These are phyloP conservation scores for Harpagifer antarcticus DNA, from an alignment of 2,797 vertebrate species.

Conservation along the genomic window DNA sequence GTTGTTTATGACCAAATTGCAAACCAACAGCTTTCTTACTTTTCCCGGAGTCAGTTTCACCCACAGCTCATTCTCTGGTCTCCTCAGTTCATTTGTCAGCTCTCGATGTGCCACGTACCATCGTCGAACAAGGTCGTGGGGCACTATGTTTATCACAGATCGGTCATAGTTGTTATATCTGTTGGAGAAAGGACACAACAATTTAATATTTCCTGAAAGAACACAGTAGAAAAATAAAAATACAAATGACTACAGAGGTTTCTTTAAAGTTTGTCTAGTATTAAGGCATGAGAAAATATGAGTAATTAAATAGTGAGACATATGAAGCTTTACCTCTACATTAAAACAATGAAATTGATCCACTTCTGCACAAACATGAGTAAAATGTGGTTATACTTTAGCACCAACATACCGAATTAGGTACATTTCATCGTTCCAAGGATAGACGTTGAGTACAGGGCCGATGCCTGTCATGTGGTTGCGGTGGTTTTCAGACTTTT, in stretches of 20 bases:
- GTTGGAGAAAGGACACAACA: background rate
- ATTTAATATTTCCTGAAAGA: background rate
- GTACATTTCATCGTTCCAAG: conserved; percentile 95
- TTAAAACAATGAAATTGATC: too few relatives aligned
- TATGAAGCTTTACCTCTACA: background rate
- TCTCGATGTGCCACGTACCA: conserved; percentile 92
- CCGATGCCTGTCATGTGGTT: conserved; percentile 93
- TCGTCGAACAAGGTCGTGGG: conserved; percentile 86
- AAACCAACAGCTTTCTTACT: conserved; percentile 73
- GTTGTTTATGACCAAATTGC: too few relatives aligned
- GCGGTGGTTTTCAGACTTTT: conserved; percentile 82
- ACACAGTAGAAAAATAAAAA: too few relatives aligned
- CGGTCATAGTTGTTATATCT: conserved; percentile 98
- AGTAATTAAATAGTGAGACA: background rate
- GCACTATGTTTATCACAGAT: conserved; percentile 89
- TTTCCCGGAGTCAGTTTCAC: conserved; percentile 94
- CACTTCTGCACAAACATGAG: background rate
- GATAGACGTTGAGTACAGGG: conserved; percentile 90
- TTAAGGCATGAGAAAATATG: too few relatives aligned
- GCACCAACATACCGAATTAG: conserved; percentile 87
- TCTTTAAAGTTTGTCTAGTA: too few relatives aligned
- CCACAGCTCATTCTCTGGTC: conserved; percentile 93
- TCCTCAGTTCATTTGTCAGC: conserved; percentile 89
- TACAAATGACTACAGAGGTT: too few relatives aligned
- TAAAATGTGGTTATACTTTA: background rate